Conservation (phyloP, 2,113 vertebrate species). For the Corythornis madagascariensis region DNA sequence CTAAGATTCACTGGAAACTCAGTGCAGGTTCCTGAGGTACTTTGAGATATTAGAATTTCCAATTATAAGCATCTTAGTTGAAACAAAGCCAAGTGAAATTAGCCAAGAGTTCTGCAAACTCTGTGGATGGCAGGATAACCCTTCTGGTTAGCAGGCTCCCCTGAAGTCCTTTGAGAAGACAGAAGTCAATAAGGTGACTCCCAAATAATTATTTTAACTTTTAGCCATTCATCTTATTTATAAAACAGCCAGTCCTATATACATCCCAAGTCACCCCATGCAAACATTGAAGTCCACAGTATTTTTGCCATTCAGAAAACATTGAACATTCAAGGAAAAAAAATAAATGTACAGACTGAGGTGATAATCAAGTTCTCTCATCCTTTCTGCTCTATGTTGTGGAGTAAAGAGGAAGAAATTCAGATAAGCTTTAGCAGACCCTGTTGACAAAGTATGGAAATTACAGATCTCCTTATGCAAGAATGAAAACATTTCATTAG, state of each 20-base stretch:
- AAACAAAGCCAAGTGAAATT: slow-evolving; percentile 1
- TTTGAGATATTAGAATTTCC: not conserved
- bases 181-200: not conserved
- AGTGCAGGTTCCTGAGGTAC: not conserved
- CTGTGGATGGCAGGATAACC: not conserved
- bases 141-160: not conserved
- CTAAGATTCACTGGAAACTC: not conserved
- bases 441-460: not conserved
- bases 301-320: not conserved
- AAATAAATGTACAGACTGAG: not conserved
- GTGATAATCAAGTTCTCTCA: not conserved
- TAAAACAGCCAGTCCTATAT: not conserved
- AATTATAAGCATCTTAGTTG: slow-evolving; percentile 12
- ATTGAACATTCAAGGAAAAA: not conserved
- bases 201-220: not conserved
- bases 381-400: not conserved
- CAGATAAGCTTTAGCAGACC: not conserved
- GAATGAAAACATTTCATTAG: not conserved
- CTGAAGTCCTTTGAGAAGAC: not conserved
- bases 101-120: not conserved
- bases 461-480: not conserved
- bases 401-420: not conserved
- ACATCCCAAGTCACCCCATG: not conserved
- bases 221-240: not conserved
- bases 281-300: not conserved